Base-by-base conservation (phyloP, 2,797 vertebrate genomes). In the Phylloscopus collybita region DNA sequence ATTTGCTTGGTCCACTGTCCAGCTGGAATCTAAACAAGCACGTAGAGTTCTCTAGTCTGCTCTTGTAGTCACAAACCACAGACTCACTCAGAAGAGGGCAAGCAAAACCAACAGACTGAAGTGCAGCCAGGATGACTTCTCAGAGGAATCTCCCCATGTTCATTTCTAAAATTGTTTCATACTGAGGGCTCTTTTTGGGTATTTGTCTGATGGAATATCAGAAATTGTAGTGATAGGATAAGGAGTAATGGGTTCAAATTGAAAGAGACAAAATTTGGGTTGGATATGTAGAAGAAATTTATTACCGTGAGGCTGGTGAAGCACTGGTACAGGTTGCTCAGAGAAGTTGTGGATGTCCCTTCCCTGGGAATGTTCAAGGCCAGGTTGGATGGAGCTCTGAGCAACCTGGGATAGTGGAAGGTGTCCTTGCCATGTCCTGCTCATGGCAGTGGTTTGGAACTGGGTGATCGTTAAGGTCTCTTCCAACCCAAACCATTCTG, bases 311-410 rank as follows among this genome's bases (percentile, higher is more conserved):
- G 26, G 25, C 6, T 59, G n/a, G 13, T 47, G n/a, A 60, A 7
- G 34, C 26, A 5, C 17, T 59, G 51, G 59, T 16, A 47, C 14
- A 59, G 25, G 29, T 17, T 59, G 6, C 30, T 38, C 30, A 27
- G 51, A 72, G 59, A 65, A 40, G 13, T 0, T 65, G 12, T 51
- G 29, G 12, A 10, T 71, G 3, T 5, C 45, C 8, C 0, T 0
- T 45, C 21, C 45, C 38, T 65, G 45, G 8, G 23, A 59, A 10
- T 78, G 45, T 51, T 23, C 59, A 51, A n/a, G 25, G 16, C 12
- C n/a, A 64, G 29, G 16, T 0, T 44, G 32, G 16, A 45, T 16
- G 12, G 23, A 15, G 66, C 23, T 72, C 45, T 59, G 45, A 80
- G 50, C 20, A 45, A 1, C 23, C 17, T 59, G n/a, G 20, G 21